These are phyloP conservation scores for Morinoia aosen DNA, from an alignment of 2,888 invertebrate genomes.

Conservation along the genomic window DNA sequence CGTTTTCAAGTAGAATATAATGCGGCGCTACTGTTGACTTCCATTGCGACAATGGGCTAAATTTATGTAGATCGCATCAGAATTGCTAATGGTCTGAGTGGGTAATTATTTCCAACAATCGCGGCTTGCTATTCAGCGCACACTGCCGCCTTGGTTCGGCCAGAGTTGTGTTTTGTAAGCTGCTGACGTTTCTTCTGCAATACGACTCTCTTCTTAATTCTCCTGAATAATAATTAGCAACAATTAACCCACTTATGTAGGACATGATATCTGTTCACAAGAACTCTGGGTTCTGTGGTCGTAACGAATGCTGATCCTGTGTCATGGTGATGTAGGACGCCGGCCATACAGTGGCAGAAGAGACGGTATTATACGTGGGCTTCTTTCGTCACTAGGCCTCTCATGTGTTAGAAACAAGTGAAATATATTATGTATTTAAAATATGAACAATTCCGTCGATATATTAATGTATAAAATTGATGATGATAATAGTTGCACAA, in stretches of 20 bases:
- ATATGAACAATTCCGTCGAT: no score
- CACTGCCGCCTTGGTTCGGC: not conserved
- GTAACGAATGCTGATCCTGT: not conserved
- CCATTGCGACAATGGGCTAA: conserved; percentile 41
- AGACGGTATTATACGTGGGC: not conserved
- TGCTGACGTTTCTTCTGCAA: conserved; percentile 23
- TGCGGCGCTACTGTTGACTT: conserved; percentile 51
- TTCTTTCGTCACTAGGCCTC: no score
- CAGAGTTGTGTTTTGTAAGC: conserved; percentile 25
- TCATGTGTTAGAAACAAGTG: no score
- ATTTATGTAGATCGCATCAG: conserved; percentile 40
- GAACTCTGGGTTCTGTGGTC: not conserved
- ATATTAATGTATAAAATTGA: no score
- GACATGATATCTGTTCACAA: conserved; percentile 7
- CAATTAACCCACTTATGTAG: conserved; percentile 50
- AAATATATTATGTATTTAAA: no score
- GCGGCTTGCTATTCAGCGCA: conserved; percentile 22
- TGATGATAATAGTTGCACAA: no score
- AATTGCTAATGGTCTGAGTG: conserved; percentile 14
- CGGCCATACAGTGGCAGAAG: not conserved
- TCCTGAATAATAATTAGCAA: conserved; percentile 19
- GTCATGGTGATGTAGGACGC: not conserved
- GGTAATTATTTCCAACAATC: conserved; percentile 20
- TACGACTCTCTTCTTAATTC: conserved; percentile 27
- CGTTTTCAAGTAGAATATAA: conserved; percentile 27